Conservation (phyloP, 1,140 invertebrate genomes). For the Paralvinella palmiformis region DNA sequence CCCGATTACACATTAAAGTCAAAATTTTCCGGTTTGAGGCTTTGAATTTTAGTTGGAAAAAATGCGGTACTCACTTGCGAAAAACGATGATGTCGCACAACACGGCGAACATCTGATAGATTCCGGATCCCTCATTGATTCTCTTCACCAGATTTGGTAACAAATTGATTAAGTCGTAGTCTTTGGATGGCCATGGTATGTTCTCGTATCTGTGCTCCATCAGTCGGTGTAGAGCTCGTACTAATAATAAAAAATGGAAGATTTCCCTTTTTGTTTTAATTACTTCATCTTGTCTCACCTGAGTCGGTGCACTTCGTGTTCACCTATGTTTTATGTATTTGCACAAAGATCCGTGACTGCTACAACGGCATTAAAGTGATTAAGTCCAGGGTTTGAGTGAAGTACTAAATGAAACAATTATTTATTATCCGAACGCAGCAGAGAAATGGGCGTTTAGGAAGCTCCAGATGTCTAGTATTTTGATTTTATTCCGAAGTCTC, state of each 20-base stretch:
- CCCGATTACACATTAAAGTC: too few relatives aligned
- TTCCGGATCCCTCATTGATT: constrained; percentile 52
- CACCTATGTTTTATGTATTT: background rate
- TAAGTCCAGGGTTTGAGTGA: too few relatives aligned
- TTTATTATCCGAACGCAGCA: too few relatives aligned
- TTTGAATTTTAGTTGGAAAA: too few relatives aligned
- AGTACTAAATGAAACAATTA: too few relatives aligned
- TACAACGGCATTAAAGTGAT: too few relatives aligned
- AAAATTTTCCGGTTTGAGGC: too few relatives aligned
- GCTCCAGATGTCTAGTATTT: too few relatives aligned
- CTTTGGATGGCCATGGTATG: constrained; percentile 44
- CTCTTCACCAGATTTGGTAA: constrained; percentile 43
- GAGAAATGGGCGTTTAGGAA: too few relatives aligned
- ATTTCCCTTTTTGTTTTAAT: background rate
- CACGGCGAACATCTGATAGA: constrained; percentile 53
- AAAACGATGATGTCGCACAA: constrained; percentile 36
- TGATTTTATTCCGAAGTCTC: too few relatives aligned
- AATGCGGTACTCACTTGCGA: constrained; percentile 22
- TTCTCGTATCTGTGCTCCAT: constrained; percentile 48
- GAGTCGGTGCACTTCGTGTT: background rate
- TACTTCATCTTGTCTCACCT: background rate
- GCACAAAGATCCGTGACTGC: background rate
- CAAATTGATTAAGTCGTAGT: constrained; percentile 31
- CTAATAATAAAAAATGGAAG: constrained; percentile 31
- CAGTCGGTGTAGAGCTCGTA: constrained; percentile 42